Evolutionary conservation across 2,113 vertebrate genomes (phyloP).

Genomic region (Bos indicus): DNA sequence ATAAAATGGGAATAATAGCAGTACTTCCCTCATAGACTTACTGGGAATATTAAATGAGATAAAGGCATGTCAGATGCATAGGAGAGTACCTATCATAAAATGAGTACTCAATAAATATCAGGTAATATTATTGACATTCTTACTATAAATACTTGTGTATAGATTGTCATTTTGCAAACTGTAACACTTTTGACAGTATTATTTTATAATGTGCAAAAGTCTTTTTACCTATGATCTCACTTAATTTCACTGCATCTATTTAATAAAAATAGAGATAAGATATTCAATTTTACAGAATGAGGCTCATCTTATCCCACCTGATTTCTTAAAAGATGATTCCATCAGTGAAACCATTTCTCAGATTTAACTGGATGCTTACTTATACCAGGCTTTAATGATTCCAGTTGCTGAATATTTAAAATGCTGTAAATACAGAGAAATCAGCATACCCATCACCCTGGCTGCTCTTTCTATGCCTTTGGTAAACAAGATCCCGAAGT

Average conservation of each 20-base stretch:
- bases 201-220: background rate
- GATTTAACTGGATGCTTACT: background rate
- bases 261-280: slow-evolving; percentile 1
- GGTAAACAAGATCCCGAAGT: background rate
- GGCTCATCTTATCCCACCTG: background rate
- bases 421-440: background rate
- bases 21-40: background rate
- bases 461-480: background rate
- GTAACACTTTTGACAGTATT: background rate
- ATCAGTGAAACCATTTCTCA: background rate
- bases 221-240: background rate
- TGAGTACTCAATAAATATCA: background rate
- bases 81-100: background rate
- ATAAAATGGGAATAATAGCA: background rate
- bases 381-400: background rate
- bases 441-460: no score
- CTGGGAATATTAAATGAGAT: background rate
- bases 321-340: background rate
- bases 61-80: background rate
- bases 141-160: background rate
- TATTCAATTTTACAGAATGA: background rate
- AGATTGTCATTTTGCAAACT: background rate
- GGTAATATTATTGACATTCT: background rate
- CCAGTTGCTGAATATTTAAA: background rate
- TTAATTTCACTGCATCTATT: background rate